phyloP scores from a whole-genome alignment of 2,888 invertebrate species.

The Morpho deidamia region DNA sequence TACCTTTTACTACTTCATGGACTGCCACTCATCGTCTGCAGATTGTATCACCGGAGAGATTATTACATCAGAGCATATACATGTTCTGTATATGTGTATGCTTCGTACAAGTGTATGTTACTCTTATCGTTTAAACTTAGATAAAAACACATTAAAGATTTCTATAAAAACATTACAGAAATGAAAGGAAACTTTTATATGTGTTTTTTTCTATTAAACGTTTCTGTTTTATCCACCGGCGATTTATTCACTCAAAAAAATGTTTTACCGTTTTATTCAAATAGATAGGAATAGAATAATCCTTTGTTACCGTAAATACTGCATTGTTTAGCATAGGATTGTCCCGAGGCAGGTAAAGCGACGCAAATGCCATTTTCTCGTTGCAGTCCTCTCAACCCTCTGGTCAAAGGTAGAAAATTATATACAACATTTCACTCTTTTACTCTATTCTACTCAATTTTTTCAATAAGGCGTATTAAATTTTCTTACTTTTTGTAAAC shows the following conservation, averaged over 20 bases:
- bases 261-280: slow-evolving; percentile 26
- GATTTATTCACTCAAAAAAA: slow-evolving; percentile 24
- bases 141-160: too few relatives aligned
- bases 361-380: slow-evolving; percentile 21
- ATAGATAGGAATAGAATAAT: slow-evolving; percentile 26
- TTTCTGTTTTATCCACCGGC: slow-evolving; percentile 16
- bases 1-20: too few relatives aligned
- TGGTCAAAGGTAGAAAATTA: background rate
- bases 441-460: too few relatives aligned
- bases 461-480: too few relatives aligned
- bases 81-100: too few relatives aligned
- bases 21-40: too few relatives aligned
- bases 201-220: slow-evolving; percentile 17
- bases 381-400: slow-evolving; percentile 14
- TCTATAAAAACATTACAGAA: background rate
- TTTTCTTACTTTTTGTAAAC: too few relatives aligned
- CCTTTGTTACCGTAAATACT: slow-evolving; percentile 28
- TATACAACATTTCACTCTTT: too few relatives aligned
- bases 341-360: slow-evolving; percentile 19
- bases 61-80: too few relatives aligned
- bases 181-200: slow-evolving; percentile 6
- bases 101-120: too few relatives aligned
- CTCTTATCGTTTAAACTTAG: too few relatives aligned
- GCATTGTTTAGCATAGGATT: slow-evolving; percentile 19
- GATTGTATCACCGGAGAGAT: too few relatives aligned